phyloP scores from a whole-genome alignment of 23 tunicate species.

The Trididemnum clinides region DNA sequence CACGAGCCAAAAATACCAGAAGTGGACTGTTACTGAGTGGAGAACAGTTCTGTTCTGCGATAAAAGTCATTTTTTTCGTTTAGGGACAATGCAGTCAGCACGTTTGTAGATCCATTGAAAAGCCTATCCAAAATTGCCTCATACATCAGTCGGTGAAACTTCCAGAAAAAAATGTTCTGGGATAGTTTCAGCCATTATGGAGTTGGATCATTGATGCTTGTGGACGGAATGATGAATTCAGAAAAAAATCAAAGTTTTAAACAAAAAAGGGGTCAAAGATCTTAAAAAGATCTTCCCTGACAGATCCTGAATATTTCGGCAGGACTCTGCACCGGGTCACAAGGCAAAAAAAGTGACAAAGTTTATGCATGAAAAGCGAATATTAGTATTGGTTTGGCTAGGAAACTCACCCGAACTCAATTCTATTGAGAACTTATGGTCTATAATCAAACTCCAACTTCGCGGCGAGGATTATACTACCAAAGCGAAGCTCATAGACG shows the following conservation, averaged over 20 bases:
- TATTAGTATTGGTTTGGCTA: background rate
- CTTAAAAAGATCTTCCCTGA: too few relatives aligned
- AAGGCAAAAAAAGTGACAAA: background rate
- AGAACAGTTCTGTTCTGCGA: background rate
- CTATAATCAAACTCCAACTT: too few relatives aligned
- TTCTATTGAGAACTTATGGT: too few relatives aligned
- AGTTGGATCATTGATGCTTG: too few relatives aligned
- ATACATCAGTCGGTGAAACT: background rate
- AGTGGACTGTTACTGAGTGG: background rate
- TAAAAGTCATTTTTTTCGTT: background rate
- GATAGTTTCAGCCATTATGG: slow-evolving; percentile 6
- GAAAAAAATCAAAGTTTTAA: too few relatives aligned
- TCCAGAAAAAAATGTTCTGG: background rate
- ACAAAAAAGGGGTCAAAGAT: too few relatives aligned
- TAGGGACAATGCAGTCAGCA: background rate
- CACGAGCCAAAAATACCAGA: background rate
- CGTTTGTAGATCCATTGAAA: background rate
- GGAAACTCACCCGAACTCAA: background rate
- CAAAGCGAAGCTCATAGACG: background rate
- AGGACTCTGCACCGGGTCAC: too few relatives aligned
- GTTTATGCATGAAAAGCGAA: background rate
- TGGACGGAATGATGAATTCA: background rate
- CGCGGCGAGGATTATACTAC: background rate
- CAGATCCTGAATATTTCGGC: too few relatives aligned
- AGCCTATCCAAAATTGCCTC: background rate